Percentiles rank a stretch among this genome's conserved stretches.
phyloP scores from a whole-genome alignment of 2,113 vertebrate species.

The Chaenogobius annularis region DNA sequence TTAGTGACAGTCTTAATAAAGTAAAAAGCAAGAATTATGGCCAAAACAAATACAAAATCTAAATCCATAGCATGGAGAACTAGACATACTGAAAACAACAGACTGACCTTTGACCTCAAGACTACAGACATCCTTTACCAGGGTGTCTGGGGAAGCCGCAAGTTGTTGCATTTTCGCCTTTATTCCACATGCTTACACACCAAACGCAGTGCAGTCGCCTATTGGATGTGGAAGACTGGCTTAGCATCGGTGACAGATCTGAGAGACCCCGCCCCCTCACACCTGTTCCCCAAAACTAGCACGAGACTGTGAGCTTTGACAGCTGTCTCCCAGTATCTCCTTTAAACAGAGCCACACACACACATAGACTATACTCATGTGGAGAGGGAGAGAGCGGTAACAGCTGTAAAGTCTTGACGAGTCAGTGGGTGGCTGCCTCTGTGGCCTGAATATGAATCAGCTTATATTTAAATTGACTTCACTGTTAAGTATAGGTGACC shows the following conservation, averaged over 20 bases:
- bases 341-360: constrained; percentile 20
- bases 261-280: constrained; percentile 39
- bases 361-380: constrained; percentile 2
- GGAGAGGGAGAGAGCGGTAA: constrained; percentile 40
- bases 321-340: constrained; percentile 57
- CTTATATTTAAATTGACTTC: constrained; percentile 10
- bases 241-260: constrained; percentile 13
- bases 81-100: neutral
- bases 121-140: constrained; percentile 8
- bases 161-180: constrained; percentile 13
- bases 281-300: constrained; percentile 62
- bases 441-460: constrained; percentile 18
- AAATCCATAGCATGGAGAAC: neutral
- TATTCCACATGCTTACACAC: constrained; percentile 4
- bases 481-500: constrained; percentile 8
- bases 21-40: neutral
- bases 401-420: constrained; percentile 45
- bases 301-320: constrained; percentile 66
- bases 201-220: neutral
- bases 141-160: neutral
- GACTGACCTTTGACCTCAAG: constrained; percentile 36
- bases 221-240: constrained; percentile 12
- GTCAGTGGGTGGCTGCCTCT: constrained; percentile 38
- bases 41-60: neutral
- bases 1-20: neutral